Evolutionary conservation across 2,888 invertebrate genomes (phyloP).

Genomic region (Macaria liturata): DNA sequence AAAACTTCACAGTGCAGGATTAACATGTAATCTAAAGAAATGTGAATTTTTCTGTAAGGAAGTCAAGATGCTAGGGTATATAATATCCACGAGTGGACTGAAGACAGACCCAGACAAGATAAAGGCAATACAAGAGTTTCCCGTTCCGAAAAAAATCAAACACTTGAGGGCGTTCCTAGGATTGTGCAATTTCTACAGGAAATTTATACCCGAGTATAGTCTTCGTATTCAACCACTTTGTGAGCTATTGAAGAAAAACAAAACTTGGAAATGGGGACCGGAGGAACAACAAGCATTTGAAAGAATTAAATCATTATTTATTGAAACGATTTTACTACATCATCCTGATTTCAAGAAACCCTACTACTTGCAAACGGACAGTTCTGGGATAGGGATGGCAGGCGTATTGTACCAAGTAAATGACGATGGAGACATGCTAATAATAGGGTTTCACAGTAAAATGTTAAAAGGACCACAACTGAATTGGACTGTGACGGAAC

Average conservation of each 20-base stretch:
- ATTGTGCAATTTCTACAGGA: constrained; percentile 36
- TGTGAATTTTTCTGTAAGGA: too few species aligned
- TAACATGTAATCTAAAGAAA: too few species aligned
- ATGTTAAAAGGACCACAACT: constrained; percentile 1
- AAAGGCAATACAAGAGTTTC: constrained; percentile 25
- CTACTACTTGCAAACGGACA: neutral
- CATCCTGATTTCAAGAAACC: constrained; percentile 2
- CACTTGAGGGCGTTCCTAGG: constrained; percentile 38
- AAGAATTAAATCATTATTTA: neutral
- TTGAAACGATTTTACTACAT: neutral
- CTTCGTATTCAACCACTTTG: constrained; percentile 24
- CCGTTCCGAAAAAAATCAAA: constrained; percentile 32
- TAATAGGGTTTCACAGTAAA: neutral
- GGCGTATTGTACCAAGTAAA: neutral
- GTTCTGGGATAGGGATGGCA: neutral
- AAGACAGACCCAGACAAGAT: constrained; percentile 13
- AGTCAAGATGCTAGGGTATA: too few species aligned
- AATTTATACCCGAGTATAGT: constrained; percentile 34
- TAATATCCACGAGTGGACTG: constrained; percentile 28
- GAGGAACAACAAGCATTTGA: constrained; percentile 16
- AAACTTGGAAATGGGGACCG: constrained; percentile 24
- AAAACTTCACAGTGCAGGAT: too few species aligned
- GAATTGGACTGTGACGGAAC: neutral
- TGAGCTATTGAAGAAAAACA: constrained; percentile 30
- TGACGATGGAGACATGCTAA: neutral